These are phyloP conservation scores for Gorsachius magnificus DNA, from an alignment of 2,797 vertebrate genomes.

Conservation along the genomic window DNA sequence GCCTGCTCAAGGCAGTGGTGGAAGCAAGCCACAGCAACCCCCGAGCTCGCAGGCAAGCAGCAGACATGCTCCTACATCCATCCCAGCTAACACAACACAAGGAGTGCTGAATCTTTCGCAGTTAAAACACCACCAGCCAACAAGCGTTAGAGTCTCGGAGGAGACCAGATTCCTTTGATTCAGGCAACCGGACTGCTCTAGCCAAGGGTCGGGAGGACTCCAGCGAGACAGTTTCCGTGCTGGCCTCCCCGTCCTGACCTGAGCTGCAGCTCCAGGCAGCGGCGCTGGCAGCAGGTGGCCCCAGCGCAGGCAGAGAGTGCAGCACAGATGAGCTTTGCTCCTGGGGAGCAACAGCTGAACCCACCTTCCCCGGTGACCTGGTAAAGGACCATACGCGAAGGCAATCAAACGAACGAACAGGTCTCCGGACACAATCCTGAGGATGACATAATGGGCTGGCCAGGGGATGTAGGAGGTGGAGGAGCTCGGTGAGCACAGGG, in stretches of 20 bases:
- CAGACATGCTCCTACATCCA: neutral
- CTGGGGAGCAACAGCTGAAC: neutral
- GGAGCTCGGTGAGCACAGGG: neutral
- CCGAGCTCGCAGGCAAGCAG: neutral
- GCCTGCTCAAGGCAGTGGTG: neutral
- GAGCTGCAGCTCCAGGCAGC: neutral
- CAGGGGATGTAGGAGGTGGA: neutral
- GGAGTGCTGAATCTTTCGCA: neutral
- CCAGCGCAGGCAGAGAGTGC: neutral
- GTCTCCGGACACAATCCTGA: neutral
- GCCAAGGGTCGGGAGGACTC: conserved; percentile 7
- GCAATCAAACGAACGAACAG: neutral
- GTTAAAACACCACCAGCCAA: neutral
- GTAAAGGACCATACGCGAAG: neutral
- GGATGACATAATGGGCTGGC: conserved; percentile 1
- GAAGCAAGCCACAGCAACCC: neutral
- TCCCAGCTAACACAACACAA: neutral
- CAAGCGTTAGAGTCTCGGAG: neutral
- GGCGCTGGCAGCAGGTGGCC: neutral
- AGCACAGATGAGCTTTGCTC: neutral
- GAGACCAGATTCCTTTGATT: neutral
- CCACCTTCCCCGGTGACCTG: neutral
- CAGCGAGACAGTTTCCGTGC: neutral
- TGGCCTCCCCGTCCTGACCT: neutral
- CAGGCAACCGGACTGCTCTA: neutral